Base-by-base conservation (phyloP, 2,797 vertebrate genomes). In the Sebastes ruberrimus region DNA sequence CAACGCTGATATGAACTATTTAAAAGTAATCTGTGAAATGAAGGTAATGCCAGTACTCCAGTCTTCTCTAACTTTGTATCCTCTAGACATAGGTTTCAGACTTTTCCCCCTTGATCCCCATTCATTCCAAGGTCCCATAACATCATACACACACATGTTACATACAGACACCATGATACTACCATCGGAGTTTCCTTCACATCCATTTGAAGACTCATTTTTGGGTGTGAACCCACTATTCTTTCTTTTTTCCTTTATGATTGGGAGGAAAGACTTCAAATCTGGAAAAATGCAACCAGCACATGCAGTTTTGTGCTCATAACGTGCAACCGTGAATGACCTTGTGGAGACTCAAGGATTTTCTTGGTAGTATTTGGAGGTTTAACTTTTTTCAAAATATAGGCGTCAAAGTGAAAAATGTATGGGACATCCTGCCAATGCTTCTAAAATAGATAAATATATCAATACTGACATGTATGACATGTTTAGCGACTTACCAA, bases 1-100 rank as follows among this genome's bases (percentile, higher is more conserved):
- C 74, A 80, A 90, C 59, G 68, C 74, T 86, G 82, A 83, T 85
- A 89, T 92, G 91, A 92, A 92, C 86, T 95, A 95, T 96, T 96
- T 95, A 95, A 94, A 82, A 89, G 88, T 93, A 79, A 92, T 94
- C 89, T 93, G 89, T 91, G 89, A 93, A 93, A 83, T 86, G 71
- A 93, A 90, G 81, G 88, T 90, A 78, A 76, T 90, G 89, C 91
- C 92, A 95, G 94, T 95, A 90, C 70, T 73, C 76, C 64, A 71
- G 23, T 77, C 57, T 20, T 68, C 68, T 78, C 72, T 81, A 62
- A 84, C 60, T 59, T 59, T 67, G n/a, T 33, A 8, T 64, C 52
- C 32, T 16, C 8, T 65, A 9, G 64, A 62, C 4, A 9, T 35
- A 33, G 20, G 46, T 67, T 84, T 71, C 23, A 53, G 33, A 62